A percentile compares a stretch with the other conserved stretches of the same genome.
phyloP scores from a whole-genome alignment of 2,888 invertebrate genomes.

The Fabriciana adippe region DNA sequence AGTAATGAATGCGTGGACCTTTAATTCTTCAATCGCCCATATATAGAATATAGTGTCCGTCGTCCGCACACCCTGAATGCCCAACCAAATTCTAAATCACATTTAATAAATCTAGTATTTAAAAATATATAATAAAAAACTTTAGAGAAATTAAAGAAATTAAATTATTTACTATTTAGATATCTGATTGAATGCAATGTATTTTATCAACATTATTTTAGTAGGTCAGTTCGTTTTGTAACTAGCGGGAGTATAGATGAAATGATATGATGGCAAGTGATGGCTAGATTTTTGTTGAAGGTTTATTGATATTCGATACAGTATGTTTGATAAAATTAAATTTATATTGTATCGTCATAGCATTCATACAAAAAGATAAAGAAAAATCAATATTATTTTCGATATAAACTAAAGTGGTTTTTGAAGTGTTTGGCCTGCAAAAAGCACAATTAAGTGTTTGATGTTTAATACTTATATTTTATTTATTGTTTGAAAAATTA shows the following conservation, averaged over 20 bases:
- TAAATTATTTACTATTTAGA: slow-evolving; percentile 51
- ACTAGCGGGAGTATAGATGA: not conserved
- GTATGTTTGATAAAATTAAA: not conserved
- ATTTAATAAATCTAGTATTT: slow-evolving; percentile 54
- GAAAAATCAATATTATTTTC: not conserved
- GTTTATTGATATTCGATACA: too few species aligned
- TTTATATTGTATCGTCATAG: not conserved
- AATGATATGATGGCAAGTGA: slow-evolving; percentile 3
- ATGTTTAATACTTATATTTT: not conserved
- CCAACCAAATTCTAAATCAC: slow-evolving; percentile 81
- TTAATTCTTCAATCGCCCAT: too few species aligned
- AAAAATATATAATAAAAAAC: slow-evolving; percentile 58
- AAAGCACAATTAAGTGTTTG: slow-evolving; percentile 44
- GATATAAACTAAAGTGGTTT: slow-evolving; percentile 12
- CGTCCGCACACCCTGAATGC: slow-evolving; percentile 57
- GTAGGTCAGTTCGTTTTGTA: slow-evolving; percentile 10
- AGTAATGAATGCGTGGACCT: too few species aligned
- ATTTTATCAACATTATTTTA: slow-evolving; percentile 23
- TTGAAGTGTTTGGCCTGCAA: slow-evolving; percentile 47
- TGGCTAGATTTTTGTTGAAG: not conserved
- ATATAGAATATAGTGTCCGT: slow-evolving; percentile 38
- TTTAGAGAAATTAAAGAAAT: slow-evolving; percentile 45
- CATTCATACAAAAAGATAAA: slow-evolving; percentile 1
- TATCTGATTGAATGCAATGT: slow-evolving; percentile 42
- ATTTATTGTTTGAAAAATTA: too few species aligned